Evolutionary conservation across 2,797 vertebrate species (phyloP).

Genomic region (Helarctos malayanus): DNA sequence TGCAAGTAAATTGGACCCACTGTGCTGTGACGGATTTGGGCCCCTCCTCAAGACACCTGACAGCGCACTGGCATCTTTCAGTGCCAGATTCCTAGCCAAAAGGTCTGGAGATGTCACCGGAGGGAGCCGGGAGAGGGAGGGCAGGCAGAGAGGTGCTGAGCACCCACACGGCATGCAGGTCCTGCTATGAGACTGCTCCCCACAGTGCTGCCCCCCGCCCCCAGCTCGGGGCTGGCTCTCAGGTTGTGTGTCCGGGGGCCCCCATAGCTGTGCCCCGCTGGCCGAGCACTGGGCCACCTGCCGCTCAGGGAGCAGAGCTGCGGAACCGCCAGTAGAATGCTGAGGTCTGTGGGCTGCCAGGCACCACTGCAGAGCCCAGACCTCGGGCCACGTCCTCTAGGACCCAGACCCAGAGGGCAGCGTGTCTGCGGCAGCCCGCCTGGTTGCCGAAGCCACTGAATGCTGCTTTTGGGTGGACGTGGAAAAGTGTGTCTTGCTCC

Average conservation of each 20-base stretch:
- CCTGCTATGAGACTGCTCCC: accelerated
- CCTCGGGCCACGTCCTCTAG: background rate
- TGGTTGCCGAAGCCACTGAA: background rate
- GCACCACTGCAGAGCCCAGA: no score
- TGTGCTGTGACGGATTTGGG: background rate
- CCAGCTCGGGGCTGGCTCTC: accelerated
- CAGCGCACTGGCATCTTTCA: background rate
- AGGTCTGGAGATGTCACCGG: background rate
- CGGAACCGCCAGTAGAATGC: no score
- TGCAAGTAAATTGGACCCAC: no score
- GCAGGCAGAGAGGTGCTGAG: accelerated
- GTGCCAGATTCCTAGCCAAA: background rate
- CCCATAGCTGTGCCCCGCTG: background rate
- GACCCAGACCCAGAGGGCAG: background rate
- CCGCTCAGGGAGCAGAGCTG: background rate
- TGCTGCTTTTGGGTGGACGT: no score
- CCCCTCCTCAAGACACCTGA: background rate
- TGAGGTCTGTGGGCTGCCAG: no score
- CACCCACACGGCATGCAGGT: accelerated
- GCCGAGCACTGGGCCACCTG: background rate
- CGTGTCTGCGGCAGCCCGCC: background rate
- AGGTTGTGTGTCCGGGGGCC: accelerated
- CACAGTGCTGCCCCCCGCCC: background rate
- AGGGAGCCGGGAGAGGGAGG: background rate
- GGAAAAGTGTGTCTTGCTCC: background rate